Conservation (phyloP, 2,797 vertebrate genomes). For the Pristis pectinata region DNA sequence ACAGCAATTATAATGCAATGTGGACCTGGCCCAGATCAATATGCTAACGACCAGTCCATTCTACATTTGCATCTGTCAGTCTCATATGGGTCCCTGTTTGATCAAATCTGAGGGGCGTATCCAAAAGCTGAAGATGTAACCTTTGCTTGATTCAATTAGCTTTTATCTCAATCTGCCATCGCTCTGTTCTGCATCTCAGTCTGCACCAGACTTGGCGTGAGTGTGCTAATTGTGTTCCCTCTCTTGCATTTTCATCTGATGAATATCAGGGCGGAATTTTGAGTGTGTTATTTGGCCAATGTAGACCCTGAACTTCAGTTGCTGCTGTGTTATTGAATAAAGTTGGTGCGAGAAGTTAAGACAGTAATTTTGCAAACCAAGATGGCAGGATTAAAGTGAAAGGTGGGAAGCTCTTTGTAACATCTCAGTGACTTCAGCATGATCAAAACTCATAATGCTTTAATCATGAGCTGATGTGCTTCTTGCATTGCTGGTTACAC, state of each 20-base stretch:
- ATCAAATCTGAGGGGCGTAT: not conserved
- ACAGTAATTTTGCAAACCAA: not conserved
- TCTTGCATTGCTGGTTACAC: not conserved
- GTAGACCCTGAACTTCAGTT: not conserved
- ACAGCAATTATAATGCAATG: slow-evolving; percentile 9
- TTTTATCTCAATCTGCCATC: not conserved
- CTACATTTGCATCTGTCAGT: not conserved
- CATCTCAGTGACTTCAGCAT: not conserved
- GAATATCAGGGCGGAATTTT: not conserved
- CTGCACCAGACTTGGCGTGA: not conserved
- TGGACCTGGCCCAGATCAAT: not conserved
- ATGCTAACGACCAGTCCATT: not conserved
- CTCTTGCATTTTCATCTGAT: not conserved
- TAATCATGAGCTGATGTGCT: not conserved
- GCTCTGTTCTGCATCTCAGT: not conserved
- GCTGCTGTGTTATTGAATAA: not conserved
- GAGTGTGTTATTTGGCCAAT: not conserved
- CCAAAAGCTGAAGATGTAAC: not conserved
- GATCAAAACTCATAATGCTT: not conserved
- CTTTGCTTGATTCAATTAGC: slow-evolving; percentile 14
- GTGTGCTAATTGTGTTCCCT: not conserved
- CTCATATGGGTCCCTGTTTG: not conserved
- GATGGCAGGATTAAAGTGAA: not conserved
- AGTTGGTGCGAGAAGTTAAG: not conserved
- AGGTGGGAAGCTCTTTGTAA: not conserved